Evolutionary conservation across 2,113 vertebrate genomes (phyloP).

Genomic region (Mesoclemmys tuberculata): DNA sequence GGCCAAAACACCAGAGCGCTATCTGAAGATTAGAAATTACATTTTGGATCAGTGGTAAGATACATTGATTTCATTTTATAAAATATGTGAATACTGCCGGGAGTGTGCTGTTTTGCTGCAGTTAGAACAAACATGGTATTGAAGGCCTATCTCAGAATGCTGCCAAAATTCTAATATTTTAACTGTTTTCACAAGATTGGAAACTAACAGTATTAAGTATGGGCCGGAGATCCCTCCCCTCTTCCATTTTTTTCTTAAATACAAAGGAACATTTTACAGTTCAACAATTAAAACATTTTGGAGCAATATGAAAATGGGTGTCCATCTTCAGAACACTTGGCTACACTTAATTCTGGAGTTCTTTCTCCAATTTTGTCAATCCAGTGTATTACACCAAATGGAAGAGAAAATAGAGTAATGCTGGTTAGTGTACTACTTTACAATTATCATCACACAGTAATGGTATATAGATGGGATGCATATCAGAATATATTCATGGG

Average conservation of each 20-base stretch:
- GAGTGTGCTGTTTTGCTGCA: background rate
- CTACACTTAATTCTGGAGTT: background rate
- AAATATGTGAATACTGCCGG: background rate
- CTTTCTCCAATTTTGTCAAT: background rate
- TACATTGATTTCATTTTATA: background rate
- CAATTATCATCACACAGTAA: background rate
- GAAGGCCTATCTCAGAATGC: background rate
- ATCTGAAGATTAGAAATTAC: conserved; percentile 97
- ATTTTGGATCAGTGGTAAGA: conserved; percentile 97
- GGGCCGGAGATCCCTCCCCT: background rate
- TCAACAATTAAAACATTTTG: background rate
- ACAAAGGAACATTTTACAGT: background rate
- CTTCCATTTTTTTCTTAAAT: background rate
- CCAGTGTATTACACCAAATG: background rate
- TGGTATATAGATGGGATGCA: background rate
- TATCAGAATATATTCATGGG: background rate
- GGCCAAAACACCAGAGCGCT: conserved; percentile 96
- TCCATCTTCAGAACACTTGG: background rate
- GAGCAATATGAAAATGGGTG: background rate
- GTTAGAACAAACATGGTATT: background rate
- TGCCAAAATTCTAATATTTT: background rate
- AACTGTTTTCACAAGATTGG: background rate
- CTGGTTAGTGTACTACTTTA: background rate
- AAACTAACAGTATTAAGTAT: background rate
- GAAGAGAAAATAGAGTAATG: background rate